Percentiles rank a stretch among this genome's conserved stretches.
phyloP scores from a whole-genome alignment of 2,113 vertebrate species.

The human (Homo sapiens) region GRCh38 chr15:78047001-78047500 shows the following conservation, averaged over 20 bases:
- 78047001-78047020: fast-evolving
- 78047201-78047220: too few species aligned
- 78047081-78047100: background rate
- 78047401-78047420: background rate
- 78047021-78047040: background rate
- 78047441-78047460: background rate
- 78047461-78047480: background rate
- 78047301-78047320: fast-evolving
- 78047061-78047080: background rate
- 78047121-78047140: background rate
- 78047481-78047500: background rate
- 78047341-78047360: background rate
- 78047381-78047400: too few species aligned
- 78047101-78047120: background rate
- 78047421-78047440: background rate
- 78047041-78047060: too few species aligned
- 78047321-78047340: background rate
- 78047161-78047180: background rate
- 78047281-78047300: background rate
- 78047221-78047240: background rate
- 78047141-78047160: fast-evolving
- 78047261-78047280: background rate
- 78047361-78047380: background rate
- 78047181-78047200: too few species aligned
- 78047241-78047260: background rate